A percentile compares a stretch with the other conserved stretches of the same genome.
These are phyloP conservation scores for Epinephelus fuscoguttatus DNA, from an alignment of 2,113 vertebrate genomes.

Conservation along the genomic window DNA sequence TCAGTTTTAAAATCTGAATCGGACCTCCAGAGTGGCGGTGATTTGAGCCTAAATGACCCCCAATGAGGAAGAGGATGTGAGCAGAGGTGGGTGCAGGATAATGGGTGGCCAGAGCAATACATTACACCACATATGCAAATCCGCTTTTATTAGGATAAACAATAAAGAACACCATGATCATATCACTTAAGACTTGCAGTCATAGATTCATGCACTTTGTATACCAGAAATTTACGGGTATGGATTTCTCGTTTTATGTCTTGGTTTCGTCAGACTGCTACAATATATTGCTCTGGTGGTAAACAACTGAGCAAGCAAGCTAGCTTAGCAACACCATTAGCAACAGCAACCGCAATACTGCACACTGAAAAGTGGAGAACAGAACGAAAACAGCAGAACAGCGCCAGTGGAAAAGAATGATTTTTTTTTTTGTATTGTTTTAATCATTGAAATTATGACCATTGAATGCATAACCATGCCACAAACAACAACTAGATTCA, in stretches of 20 bases:
- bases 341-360: slow-evolving; percentile 90
- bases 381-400: slow-evolving; percentile 87
- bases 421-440: slow-evolving; percentile 64
- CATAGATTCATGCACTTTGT: slow-evolving; percentile 70
- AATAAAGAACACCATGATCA: slow-evolving; percentile 88
- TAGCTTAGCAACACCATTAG: slow-evolving; percentile 84
- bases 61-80: slow-evolving; percentile 44
- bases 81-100: slow-evolving; percentile 33
- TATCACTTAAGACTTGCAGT: slow-evolving; percentile 71
- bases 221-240: slow-evolving; percentile 40
- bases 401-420: slow-evolving; percentile 85
- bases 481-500: slow-evolving; percentile 94
- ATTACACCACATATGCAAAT: slow-evolving; percentile 73
- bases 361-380: slow-evolving; percentile 88
- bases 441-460: slow-evolving; percentile 91
- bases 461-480: slow-evolving; percentile 99
- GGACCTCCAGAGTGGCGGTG: background rate
- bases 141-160: slow-evolving; percentile 88
- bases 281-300: slow-evolving; percentile 82
- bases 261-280: slow-evolving; percentile 58
- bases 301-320: slow-evolving; percentile 92
- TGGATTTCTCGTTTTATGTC: slow-evolving; percentile 34
- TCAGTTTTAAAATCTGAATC: background rate
- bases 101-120: slow-evolving; percentile 75
- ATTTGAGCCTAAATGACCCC: background rate